Evolutionary conservation across 2,888 invertebrate species (phyloP).

Genomic region (Pimpla rufipes): DNA sequence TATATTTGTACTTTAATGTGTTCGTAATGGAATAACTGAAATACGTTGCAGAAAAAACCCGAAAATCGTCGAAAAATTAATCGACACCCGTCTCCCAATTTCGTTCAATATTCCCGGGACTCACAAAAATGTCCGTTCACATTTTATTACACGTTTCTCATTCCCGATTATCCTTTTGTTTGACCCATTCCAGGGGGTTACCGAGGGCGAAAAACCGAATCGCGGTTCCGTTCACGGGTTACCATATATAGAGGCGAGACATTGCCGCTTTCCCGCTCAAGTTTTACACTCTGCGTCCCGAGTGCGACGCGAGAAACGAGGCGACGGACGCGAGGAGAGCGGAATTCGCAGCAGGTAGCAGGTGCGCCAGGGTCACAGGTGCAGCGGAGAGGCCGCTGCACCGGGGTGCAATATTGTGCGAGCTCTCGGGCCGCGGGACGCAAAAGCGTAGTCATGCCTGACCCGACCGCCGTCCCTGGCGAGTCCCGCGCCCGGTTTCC

Average conservation of each 20-base stretch:
- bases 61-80: too few relatives aligned
- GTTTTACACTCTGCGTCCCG: background rate
- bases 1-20: too few relatives aligned
- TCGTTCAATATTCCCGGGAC: too few relatives aligned
- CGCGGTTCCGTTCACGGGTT: background rate
- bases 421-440: background rate
- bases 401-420: constrained; percentile 58
- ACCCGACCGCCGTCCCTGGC: constrained; percentile 14
- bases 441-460: constrained; percentile 56
- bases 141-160: background rate
- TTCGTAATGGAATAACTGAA: too few relatives aligned
- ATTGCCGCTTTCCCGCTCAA: background rate
- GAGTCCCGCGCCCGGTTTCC: constrained; percentile 7
- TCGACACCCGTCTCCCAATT: too few relatives aligned
- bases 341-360: constrained; percentile 64
- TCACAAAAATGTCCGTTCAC: too few relatives aligned
- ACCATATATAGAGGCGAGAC: constrained; percentile 5
- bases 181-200: too few relatives aligned
- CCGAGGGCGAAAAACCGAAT: background rate
- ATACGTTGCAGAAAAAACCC: too few relatives aligned
- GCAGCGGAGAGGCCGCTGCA: constrained; percentile 37
- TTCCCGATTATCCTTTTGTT: background rate
- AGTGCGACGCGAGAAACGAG: too few relatives aligned
- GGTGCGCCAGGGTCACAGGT: constrained; percentile 66
- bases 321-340: constrained; percentile 1